Percentiles rank a stretch among this genome's conserved stretches.
Evolutionary conservation across 2,797 vertebrate genomes (phyloP).

Genomic region (Antrozous pallidus): DNA sequence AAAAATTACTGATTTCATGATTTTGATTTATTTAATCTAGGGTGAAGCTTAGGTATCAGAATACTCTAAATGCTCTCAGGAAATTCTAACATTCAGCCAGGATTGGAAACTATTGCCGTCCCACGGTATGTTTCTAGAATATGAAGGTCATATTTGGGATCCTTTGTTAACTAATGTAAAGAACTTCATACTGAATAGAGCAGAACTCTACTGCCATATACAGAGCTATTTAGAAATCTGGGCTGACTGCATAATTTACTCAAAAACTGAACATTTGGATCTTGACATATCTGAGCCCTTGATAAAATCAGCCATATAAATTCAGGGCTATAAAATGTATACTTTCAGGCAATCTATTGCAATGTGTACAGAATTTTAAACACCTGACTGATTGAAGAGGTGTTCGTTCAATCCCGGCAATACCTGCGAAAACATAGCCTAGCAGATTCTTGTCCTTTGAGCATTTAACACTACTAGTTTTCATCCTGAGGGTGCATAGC

Average conservation of each 20-base stretch:
- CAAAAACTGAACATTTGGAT: background rate
- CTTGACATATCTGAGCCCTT: background rate
- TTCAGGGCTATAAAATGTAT: constrained; percentile 7
- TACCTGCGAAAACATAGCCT: background rate
- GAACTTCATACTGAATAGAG: background rate
- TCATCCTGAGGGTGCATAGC: background rate
- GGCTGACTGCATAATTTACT: background rate
- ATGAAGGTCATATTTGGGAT: background rate
- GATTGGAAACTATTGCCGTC: background rate
- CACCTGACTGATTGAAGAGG: background rate
- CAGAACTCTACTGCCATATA: background rate
- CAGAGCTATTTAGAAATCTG: background rate
- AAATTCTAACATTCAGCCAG: background rate
- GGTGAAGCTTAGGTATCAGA: background rate
- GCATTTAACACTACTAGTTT: background rate
- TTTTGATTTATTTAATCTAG: background rate
- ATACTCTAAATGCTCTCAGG: background rate
- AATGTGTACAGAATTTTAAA: background rate
- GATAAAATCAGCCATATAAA: background rate
- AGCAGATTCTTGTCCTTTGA: background rate
- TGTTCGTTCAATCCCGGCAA: background rate
- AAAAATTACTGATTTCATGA: constrained; percentile 1
- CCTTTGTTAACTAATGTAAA: background rate
- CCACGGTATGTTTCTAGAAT: background rate
- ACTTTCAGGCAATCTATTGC: background rate